Evolutionary conservation across 2,113 vertebrate species (phyloP), one percentile per base, ranked within the genome.

Genomic region (Eretmochelys imbricata): DNA sequence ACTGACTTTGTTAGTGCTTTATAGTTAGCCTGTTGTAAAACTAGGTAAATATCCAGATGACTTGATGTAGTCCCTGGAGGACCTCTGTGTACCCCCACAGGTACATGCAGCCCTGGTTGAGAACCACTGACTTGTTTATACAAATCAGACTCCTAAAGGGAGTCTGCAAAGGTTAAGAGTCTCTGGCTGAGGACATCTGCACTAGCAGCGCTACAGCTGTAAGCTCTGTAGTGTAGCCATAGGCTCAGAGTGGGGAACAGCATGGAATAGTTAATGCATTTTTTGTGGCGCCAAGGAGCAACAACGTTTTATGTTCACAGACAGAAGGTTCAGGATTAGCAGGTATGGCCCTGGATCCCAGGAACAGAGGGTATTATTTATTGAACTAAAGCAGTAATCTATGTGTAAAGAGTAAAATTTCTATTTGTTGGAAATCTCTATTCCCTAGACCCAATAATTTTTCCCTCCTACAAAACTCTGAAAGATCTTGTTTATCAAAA

Each of bases 251-350:
- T 19, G 16, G 35, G 35, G 5, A 14, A 8, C 10, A 10, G 42
- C 6, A 78, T 78, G 75, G 24, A 48, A 48, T 16, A 48, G 38
- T 27, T 78, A 27, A 78, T 29, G 11, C 9, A 0, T 54, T 88
- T 91, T 27, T 80, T 89, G 78, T 62, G 10, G 62, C 80, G 24
- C 42, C 54, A 95, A 38, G 80, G 69, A 96, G 59, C 51, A 96
- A 93, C 85, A 59, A 46, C 85, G 91, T 42, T 80, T 46, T 55
- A 53, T 1, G 17, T 31, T 89, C 51, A 91, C 38, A 90, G 91
- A 93, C 94, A 76, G 20, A 90, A 54, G 89, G 93, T 4, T 87
- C 22, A 46, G 0, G 31, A 83, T 53, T 27, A 78, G 0, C 49
- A 72, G 35, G 35, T 31, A 8, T 87, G 89, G 53, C 11, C 89